Evolutionary conservation across 1,140 invertebrate genomes (phyloP).

Genomic region (Drosophila sturtevanti): DNA sequence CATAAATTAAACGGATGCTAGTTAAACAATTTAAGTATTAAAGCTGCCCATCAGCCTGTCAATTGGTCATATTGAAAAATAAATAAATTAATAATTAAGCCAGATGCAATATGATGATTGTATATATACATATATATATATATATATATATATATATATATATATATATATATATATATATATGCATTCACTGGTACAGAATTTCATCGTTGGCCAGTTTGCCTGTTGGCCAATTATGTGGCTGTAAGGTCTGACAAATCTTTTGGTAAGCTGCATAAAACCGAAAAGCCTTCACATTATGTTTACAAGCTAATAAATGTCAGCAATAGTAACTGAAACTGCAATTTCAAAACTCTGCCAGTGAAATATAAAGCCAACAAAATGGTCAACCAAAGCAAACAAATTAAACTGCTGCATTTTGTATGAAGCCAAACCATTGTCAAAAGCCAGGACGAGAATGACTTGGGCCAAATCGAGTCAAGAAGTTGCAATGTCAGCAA

Average conservation of each 20-base stretch:
- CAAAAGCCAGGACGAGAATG: conserved; percentile 23
- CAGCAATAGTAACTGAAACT: conserved; percentile 27
- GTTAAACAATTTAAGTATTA: conserved; percentile 58
- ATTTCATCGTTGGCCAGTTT: conserved; percentile 30
- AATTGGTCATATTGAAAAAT: conserved; percentile 58
- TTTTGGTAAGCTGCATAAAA: conserved; percentile 54
- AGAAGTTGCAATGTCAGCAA: conserved; percentile 31
- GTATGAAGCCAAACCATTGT: conserved; percentile 58
- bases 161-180: not conserved
- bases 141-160: not conserved
- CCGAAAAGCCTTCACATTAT: conserved; percentile 53
- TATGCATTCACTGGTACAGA: conserved; percentile 7
- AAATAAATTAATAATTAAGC: conserved; percentile 60
- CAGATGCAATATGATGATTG: conserved; percentile 4
- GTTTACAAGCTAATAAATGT: conserved; percentile 68
- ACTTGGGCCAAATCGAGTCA: conserved; percentile 41
- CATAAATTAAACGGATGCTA: conserved; percentile 53
- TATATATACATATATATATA: not conserved
- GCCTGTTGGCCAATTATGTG: conserved; percentile 41
- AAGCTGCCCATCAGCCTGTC: conserved; percentile 36
- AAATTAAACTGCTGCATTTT: conserved; percentile 67
- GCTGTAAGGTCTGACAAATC: conserved; percentile 50
- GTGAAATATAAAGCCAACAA: conserved; percentile 48
- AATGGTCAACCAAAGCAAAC: conserved; percentile 57
- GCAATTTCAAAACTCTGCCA: conserved; percentile 24